A percentile compares a stretch with the other conserved stretches of the same genome.
phyloP scores from a whole-genome alignment of 2,888 invertebrate species.

The Pegoplata infirma region DNA sequence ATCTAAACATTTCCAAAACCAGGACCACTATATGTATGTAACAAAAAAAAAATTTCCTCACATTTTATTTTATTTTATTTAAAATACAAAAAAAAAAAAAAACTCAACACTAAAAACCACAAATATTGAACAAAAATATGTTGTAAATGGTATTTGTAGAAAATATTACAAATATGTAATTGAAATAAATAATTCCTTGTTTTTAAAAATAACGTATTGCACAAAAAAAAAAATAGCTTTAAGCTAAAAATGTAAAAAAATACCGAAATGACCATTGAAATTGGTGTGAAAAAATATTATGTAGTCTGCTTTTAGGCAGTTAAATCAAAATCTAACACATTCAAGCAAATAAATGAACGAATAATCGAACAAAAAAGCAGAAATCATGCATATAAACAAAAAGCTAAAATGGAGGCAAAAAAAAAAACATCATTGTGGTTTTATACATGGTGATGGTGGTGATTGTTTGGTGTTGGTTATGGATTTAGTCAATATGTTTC shows the following conservation, averaged over 20 bases:
- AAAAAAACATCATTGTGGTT: constrained; percentile 15
- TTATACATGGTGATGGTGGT: constrained; percentile 1
- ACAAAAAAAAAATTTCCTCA: too few species aligned
- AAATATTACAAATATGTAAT: background rate
- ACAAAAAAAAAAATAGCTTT: background rate
- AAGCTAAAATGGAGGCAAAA: background rate
- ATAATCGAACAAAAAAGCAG: background rate
- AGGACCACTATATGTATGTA: too few species aligned
- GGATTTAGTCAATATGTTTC: constrained; percentile 29
- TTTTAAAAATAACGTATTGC: background rate
- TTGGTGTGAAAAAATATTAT: constrained; percentile 16
- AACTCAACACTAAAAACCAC: background rate
- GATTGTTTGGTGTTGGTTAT: constrained; percentile 2
- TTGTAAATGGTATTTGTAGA: background rate
- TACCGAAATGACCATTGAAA: constrained; percentile 7
- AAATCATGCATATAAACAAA: background rate
- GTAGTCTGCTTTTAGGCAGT: constrained; percentile 24
- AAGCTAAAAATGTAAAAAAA: background rate
- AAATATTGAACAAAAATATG: background rate
- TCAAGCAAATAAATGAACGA: background rate
- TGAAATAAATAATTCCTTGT: background rate
- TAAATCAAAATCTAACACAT: constrained; percentile 30
- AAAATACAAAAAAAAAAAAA: background rate
- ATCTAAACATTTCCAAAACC: too few species aligned
- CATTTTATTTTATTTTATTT: background rate